Evolutionary conservation across 2,113 vertebrate species (phyloP), one percentile per base, ranked within the genome.

Genomic region (Campylomormyrus numenius): DNA sequence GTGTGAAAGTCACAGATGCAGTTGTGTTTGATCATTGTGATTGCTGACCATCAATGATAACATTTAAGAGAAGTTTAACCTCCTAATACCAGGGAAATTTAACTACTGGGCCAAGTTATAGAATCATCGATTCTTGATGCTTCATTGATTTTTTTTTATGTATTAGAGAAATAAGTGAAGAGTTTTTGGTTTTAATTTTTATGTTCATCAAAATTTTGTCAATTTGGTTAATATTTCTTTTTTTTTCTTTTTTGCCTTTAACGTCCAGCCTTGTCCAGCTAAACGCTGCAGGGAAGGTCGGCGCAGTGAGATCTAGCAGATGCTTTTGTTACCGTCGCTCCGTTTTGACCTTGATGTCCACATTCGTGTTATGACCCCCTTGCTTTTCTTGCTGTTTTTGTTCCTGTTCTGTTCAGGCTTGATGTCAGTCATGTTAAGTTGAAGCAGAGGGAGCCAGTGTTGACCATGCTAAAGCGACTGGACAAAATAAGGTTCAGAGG

Each of bases 401-500:
- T 21, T 89, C 3, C 66, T 53, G 46, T 52, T 87, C 91, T 88
- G 91, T 87, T 0, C 95, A 98, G 97, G 95, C 95, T 96, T 94
- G 94, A 95, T 80, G 91, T 93, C 89, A 93, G 94, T 94, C 96
- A 98, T 98, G 97, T 96, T 94, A 96, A 96, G 96, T 95, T 97
- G 95, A 98, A 96, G 94, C 95, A 94, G 91, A 94, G 94, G 93
- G 93, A 92, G 90, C 93, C 96, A 52, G 93, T 95, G 93, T 95
- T 97, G 96, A 97, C 95, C 96, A 99, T 99, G 98, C 96, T 98
- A 92, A 98, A 96, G 95, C 97, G 97, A 91, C 94, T 99, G 95
- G 98, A 99, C 95, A 97, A 94, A 94, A 99, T 99, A 95, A 96
- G 98, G 92, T 98, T 99, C 95, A 97, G 98, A 96, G 97, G 98